phyloP scores from a whole-genome alignment of 2,113 vertebrate species.

The Chlamydotis undulata region DNA sequence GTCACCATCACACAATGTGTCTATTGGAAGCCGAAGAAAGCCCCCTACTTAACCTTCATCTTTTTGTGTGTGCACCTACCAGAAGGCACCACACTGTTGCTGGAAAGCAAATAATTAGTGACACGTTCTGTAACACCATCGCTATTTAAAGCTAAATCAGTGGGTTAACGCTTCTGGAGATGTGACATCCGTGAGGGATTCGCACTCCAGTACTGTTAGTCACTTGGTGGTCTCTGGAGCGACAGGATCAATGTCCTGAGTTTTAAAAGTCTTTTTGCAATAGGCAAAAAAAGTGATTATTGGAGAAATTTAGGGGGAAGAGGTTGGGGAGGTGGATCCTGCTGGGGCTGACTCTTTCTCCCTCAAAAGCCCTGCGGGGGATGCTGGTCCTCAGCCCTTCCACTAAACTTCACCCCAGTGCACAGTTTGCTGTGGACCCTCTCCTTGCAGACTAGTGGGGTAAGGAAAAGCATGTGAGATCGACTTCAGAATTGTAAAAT shows the following conservation, averaged over 20 bases:
- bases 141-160: constrained; percentile 69
- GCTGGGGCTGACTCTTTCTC: background rate
- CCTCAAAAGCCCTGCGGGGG: background rate
- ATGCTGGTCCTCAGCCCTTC: background rate
- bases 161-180: constrained; percentile 65
- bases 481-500: background rate
- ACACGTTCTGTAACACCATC: constrained; percentile 65
- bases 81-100: constrained; percentile 68
- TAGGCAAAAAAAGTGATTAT: constrained; percentile 20
- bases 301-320: background rate
- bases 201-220: constrained; percentile 17
- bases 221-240: constrained; percentile 57
- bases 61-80: constrained; percentile 63
- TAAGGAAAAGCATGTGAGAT: background rate
- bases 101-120: constrained; percentile 73
- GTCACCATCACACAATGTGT: constrained; percentile 67
- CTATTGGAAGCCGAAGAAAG: constrained; percentile 62
- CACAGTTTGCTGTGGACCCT: rapidly evolving
- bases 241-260: constrained; percentile 34
- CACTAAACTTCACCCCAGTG: background rate
- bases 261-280: constrained; percentile 14
- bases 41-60: constrained; percentile 69
- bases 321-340: background rate
- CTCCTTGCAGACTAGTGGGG: background rate
- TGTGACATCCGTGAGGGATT: constrained; percentile 61